Base-by-base conservation (phyloP, 2,113 vertebrate species). In the Periophthalmodon schlosseri region DNA sequence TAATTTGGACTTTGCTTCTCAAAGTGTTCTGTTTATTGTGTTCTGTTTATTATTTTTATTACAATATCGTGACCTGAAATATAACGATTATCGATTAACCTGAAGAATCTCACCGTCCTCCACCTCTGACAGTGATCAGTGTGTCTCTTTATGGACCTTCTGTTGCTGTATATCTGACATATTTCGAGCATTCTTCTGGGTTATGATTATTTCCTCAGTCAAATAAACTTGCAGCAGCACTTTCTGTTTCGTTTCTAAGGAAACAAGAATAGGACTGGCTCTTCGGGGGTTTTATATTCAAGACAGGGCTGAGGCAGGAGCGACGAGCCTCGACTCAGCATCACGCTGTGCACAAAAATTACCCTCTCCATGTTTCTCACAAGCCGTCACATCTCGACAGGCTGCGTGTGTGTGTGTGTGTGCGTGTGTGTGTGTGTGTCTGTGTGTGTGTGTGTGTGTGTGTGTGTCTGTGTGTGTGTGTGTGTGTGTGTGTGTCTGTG, bases 321-420 rank as follows among this genome's bases (percentile, higher is more conserved):
- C 70, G 69, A 81, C 83, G 66, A 82, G 81, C 86, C 73, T 87
- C 74, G 75, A 58, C 70, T 79, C 78, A 24, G 79, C 49, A 0
- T 36, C 82, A 76, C 74, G 83, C 87, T 90, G 87, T 75, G 85
- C 33, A 28, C 75, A 77, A 69, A 88, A 87, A 87, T 85, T 82
- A 80, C 77, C 77, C 70, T 71, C 70, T 81, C 54, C 13, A 64
- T 74, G 80, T 75, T 76, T 76, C 87, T 80, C 80, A 56, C 80
- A 81, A 79, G 69, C 67, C 77, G 82, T 79, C 83, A 86, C 81
- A 86, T 87, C 84, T 79, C 84, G 72, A 68, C 74, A 78, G 82
- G 73, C 54, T 75, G 74, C 78, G 81, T 71, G 57, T 79, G 71
- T 69, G 77, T 52, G 64, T 68, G 34, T 66, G 65, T 75, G 50